Base-by-base conservation (phyloP, 2,113 vertebrate genomes). In the Taurulus bubalis region DNA sequence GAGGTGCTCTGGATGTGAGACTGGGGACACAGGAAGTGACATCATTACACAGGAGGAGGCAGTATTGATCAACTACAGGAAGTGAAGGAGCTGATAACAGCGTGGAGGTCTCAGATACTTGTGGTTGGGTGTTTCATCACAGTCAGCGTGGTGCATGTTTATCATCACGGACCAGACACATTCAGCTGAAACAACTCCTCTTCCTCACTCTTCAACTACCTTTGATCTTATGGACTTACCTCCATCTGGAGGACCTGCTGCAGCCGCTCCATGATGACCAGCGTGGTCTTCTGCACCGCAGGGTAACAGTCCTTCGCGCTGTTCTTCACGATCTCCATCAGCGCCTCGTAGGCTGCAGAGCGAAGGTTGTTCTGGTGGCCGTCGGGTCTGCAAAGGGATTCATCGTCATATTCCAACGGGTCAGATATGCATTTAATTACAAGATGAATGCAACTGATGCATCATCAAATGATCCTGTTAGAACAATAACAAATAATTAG, bases 281-380 rank as follows among this genome's bases (percentile, higher is more conserved):
- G 92, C 0, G 98, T 99, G 24, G 98, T 99, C 77, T 99, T 99
- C 87, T 99, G 98, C 15, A 99, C 98, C 0, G 98, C 98, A 1
- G 98, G 98, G 73, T 99, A 99, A 86, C 98, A 99, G 80, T 99
- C 98, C 92, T 99, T 99, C 64, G 98, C 98, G 78, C 98, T 99
- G 94, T 99, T 99, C 93, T 99, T 99, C 71, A 99, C 98, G 3
- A 99, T 99, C 94, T 99, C 98, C 98, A 99, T 99, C 82, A 99
- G 92, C 16, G 98, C 97, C 90, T 99, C 98, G 28, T 99, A 99
- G 0, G 98, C 98, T 1, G 98, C 97, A 15, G 98, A 99, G 82
- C 98, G 96, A 87, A 99, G 93, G 92, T 99, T 99, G 92, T 99
- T 99, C 95, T 99, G 98, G 90, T 99, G 98, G 16, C 98, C 98